Evolutionary conservation across 2,797 vertebrate genomes (phyloP).

Genomic region (Gymnoscopelus microlampas): DNA sequence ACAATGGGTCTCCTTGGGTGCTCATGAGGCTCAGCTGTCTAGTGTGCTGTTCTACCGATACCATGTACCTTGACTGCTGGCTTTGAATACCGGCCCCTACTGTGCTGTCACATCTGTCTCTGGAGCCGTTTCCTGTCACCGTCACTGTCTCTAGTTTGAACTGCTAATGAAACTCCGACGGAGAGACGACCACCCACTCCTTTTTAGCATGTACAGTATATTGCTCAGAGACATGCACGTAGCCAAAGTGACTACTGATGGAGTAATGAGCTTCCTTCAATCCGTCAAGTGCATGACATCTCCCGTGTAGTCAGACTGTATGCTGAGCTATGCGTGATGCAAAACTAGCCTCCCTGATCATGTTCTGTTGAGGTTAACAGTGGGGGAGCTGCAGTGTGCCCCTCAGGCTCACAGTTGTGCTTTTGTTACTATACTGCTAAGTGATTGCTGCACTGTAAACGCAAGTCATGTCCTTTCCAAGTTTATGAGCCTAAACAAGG

Average conservation of each 20-base stretch:
- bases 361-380: constrained; percentile 51
- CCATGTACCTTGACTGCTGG: constrained; percentile 30
- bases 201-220: constrained; percentile 32
- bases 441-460: constrained; percentile 51
- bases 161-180: constrained; percentile 47
- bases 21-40: constrained; percentile 52
- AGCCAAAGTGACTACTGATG: constrained; percentile 11
- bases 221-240: constrained; percentile 26
- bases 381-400: constrained; percentile 44
- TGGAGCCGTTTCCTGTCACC: constrained; percentile 50
- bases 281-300: constrained; percentile 10
- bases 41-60: constrained; percentile 29
- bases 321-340: constrained; percentile 30
- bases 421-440: constrained; percentile 51
- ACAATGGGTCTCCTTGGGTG: constrained; percentile 29
- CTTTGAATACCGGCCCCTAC: constrained; percentile 46
- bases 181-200: constrained; percentile 19
- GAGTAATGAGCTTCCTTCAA: not conserved
- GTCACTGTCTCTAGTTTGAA: constrained; percentile 36
- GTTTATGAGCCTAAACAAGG: constrained; percentile 54
- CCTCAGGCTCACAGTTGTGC: constrained; percentile 50
- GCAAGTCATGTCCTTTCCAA: constrained; percentile 42
- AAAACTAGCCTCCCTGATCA: constrained; percentile 48
- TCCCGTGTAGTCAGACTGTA: constrained; percentile 10
- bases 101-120: constrained; percentile 62